Evolutionary conservation across 1,140 invertebrate genomes (phyloP).

Genomic region (Temnothorax longispinosus): DNA sequence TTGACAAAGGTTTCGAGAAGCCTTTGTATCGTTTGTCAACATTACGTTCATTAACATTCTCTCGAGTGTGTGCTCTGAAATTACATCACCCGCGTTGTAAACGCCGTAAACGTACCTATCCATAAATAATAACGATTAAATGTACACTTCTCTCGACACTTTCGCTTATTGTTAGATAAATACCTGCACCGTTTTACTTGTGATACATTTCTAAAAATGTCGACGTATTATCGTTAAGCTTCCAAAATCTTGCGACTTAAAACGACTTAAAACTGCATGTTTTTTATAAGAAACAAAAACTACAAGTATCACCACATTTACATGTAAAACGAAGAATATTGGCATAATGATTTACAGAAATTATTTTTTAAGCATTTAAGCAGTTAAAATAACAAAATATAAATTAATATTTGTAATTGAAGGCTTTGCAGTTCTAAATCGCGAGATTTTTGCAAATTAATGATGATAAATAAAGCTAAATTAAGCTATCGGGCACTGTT

Average conservation of each 20-base stretch:
- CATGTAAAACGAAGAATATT: too few species aligned
- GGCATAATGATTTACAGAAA: background rate
- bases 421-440: background rate
- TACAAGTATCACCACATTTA: too few species aligned
- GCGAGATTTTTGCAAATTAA: background rate
- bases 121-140: constrained; percentile 34
- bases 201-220: background rate
- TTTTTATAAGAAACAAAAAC: background rate
- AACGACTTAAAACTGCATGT: background rate
- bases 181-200: background rate
- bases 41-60: background rate
- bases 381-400: background rate
- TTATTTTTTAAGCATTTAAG: background rate
- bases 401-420: background rate
- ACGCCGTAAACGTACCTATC: background rate
- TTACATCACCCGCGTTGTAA: background rate
- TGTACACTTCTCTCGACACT: background rate
- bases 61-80: background rate
- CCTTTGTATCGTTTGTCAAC: background rate
- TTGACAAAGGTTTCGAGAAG: background rate
- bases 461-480: background rate
- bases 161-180: background rate
- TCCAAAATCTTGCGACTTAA: background rate
- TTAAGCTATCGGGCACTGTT: background rate
- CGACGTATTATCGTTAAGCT: background rate